These are phyloP conservation scores for Drosophila sturtevanti DNA, from an alignment of 1,140 invertebrate species.

Conservation along the genomic window DNA sequence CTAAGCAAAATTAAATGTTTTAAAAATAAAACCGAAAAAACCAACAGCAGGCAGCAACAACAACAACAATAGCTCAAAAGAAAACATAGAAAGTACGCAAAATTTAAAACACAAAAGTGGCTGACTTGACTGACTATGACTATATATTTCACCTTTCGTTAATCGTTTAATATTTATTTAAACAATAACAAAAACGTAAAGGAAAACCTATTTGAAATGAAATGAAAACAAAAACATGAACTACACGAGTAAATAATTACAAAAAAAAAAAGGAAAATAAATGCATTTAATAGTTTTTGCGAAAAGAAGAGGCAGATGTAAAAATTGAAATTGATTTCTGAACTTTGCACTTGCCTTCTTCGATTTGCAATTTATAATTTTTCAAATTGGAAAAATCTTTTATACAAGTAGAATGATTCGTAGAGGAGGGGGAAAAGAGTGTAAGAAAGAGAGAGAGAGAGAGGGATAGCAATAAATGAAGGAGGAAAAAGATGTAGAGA, in stretches of 20 bases:
- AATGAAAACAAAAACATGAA: not conserved
- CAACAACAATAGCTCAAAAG: constrained; percentile 43
- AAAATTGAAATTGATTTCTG: constrained; percentile 18
- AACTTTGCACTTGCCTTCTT: constrained; percentile 54
- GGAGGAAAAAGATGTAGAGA: constrained; percentile 12
- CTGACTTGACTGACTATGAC: no score
- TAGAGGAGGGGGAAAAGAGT: not conserved
- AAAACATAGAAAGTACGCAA: constrained; percentile 61
- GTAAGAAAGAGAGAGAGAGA: not conserved
- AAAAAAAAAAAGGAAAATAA: no score
- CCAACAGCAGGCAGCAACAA: constrained; percentile 16
- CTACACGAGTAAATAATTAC: constrained; percentile 32
- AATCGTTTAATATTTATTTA: no score
- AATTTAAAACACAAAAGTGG: constrained; percentile 24
- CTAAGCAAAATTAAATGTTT: constrained; percentile 71
- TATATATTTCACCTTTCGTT: not conserved
- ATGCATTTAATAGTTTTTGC: constrained; percentile 21
- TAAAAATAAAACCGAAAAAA: constrained; percentile 71
- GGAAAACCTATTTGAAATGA: not conserved
- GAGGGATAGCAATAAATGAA: no score
- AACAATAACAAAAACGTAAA: not conserved
- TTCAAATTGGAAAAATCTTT: constrained; percentile 28
- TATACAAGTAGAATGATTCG: constrained; percentile 21
- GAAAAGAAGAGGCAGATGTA: constrained; percentile 32
- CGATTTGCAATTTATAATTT: not conserved